phyloP scores from a whole-genome alignment of 2,113 vertebrate genomes.

The Anolis sagrei region DNA sequence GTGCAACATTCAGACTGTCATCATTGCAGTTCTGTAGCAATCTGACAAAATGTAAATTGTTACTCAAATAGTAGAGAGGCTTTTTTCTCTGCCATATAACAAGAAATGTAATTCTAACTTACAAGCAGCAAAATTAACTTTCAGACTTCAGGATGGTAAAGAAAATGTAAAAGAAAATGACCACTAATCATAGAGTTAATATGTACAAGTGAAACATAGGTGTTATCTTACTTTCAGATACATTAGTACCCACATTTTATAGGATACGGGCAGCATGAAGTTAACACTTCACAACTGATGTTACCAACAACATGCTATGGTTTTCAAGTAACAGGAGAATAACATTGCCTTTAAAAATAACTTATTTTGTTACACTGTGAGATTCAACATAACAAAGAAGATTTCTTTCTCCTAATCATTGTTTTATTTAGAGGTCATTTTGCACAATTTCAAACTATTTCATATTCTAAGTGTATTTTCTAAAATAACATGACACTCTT shows the following conservation, averaged over 20 bases:
- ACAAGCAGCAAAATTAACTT: not conserved
- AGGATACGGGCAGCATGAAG: not conserved
- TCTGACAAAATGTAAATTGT: conserved; percentile 70
- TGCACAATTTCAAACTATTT: no score
- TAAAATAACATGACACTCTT: no score
- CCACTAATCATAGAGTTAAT: not conserved
- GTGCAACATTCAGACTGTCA: conserved; percentile 91
- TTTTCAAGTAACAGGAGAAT: no score
- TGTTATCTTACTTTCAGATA: not conserved
- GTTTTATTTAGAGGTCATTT: not conserved
- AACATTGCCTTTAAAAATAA: no score
- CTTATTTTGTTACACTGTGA: no score
- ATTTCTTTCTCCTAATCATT: no score
- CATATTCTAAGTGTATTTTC: no score
- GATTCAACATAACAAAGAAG: no score
- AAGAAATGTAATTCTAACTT: not conserved
- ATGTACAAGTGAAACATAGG: not conserved
- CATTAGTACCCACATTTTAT: not conserved
- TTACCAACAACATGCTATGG: no score
- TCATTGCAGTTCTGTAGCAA: conserved; percentile 87
- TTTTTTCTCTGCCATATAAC: not conserved
- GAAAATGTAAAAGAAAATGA: not conserved
- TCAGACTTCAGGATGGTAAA: not conserved
- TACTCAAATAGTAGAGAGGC: not conserved
- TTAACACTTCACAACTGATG: no score